Conservation (phyloP, 2,888 invertebrate genomes). For the Andricus quercusramuli region DNA sequence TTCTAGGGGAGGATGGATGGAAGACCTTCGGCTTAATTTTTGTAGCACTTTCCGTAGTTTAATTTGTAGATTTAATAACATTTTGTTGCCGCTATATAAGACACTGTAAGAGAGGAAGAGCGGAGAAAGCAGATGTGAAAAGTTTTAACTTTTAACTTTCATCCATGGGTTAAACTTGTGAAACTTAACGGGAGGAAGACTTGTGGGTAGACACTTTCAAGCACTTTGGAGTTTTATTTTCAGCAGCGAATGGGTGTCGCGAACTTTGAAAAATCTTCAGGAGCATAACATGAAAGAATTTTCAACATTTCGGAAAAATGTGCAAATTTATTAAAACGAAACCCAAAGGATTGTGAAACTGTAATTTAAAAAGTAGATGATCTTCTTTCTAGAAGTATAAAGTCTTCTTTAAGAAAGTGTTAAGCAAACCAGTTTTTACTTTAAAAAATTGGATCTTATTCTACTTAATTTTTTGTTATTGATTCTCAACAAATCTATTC, state of each 20-base stretch:
- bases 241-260: conserved; percentile 44
- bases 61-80: background rate
- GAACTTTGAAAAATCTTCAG: conserved; percentile 28
- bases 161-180: background rate
- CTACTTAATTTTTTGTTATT: background rate
- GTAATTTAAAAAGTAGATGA: background rate
- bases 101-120: background rate
- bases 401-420: no score
- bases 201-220: background rate
- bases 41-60: background rate
- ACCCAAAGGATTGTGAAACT: background rate
- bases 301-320: background rate
- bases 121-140: background rate
- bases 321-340: background rate
- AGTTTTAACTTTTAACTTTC: background rate
- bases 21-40: background rate
- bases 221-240: background rate
- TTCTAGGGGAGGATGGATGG: no score
- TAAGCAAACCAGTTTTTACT: no score
- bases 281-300: background rate
- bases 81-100: background rate
- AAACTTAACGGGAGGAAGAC: background rate
- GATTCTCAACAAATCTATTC: no score
- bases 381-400: no score
- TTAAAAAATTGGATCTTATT: background rate